Evolutionary conservation across 2,888 invertebrate genomes (phyloP).

Genomic region (Keiferia lycopersicella): DNA sequence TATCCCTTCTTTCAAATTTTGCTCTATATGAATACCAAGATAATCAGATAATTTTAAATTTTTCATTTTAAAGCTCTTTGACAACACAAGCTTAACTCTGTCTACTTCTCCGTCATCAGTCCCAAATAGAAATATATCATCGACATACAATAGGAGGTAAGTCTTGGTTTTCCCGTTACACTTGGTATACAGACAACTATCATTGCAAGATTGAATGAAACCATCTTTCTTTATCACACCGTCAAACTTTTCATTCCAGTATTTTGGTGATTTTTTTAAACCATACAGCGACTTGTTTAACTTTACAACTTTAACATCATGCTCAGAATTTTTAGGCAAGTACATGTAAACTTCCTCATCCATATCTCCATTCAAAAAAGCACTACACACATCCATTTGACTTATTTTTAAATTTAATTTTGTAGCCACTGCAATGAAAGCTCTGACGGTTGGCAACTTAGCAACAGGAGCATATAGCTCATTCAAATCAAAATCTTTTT

Average conservation of each 20-base stretch:
- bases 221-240: slow-evolving; percentile 33
- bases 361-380: slow-evolving; percentile 34
- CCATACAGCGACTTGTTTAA: slow-evolving; percentile 36
- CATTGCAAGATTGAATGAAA: slow-evolving; percentile 32
- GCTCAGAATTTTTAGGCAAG: slow-evolving; percentile 30
- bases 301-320: slow-evolving; percentile 32
- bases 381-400: slow-evolving; percentile 35
- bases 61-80: not conserved
- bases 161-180: not conserved
- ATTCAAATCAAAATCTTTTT: slow-evolving; percentile 24
- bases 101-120: not conserved
- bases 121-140: not conserved
- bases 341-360: slow-evolving; percentile 32
- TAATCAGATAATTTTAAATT: too few relatives aligned
- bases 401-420: slow-evolving; percentile 30
- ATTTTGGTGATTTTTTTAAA: slow-evolving; percentile 33
- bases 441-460: slow-evolving; percentile 34
- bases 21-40: not conserved
- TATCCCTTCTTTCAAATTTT: too few relatives aligned
- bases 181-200: not conserved
- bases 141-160: not conserved
- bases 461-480: slow-evolving; percentile 37
- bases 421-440: slow-evolving; percentile 34
- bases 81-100: not conserved
- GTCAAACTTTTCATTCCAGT: slow-evolving; percentile 31